phyloP scores from a whole-genome alignment of 1,140 invertebrate species.

The Drosophila pachea region DNA sequence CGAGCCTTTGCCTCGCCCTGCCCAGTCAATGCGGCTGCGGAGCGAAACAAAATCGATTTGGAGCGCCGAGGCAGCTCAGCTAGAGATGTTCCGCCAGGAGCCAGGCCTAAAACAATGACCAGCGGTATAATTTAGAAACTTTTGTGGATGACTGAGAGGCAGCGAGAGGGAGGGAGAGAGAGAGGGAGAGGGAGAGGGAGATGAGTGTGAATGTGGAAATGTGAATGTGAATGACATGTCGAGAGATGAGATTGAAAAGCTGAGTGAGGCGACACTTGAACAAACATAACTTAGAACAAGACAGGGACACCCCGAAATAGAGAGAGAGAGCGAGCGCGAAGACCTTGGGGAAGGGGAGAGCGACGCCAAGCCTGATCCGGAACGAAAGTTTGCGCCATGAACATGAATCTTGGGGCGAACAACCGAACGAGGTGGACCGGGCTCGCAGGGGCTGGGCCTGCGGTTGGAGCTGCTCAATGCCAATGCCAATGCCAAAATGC shows the following conservation, averaged over 20 bases:
- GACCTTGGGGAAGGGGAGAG: neutral
- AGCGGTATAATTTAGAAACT: slow-evolving; percentile 53
- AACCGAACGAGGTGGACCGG: no score
- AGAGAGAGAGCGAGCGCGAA: neutral
- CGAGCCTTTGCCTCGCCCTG: no score
- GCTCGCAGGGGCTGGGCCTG: no score
- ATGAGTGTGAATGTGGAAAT: neutral
- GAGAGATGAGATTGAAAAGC: slow-evolving; percentile 37
- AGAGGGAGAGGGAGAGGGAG: neutral
- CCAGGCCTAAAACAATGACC: slow-evolving; percentile 43
- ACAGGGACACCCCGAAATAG: neutral
- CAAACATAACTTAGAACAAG: slow-evolving; percentile 15
- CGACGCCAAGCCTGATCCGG: slow-evolving; percentile 14
- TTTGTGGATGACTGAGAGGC: slow-evolving; percentile 18
- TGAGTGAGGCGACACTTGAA: slow-evolving; percentile 21
- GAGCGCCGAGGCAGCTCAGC: slow-evolving; percentile 14
- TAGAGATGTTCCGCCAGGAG: slow-evolving; percentile 7
- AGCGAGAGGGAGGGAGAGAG: neutral
- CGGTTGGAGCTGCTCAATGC: neutral
- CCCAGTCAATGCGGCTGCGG: no score
- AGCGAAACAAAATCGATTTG: slow-evolving; percentile 28
- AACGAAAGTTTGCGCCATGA: slow-evolving; percentile 36
- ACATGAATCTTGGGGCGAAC: slow-evolving; percentile 8
- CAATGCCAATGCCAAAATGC: slow-evolving; percentile 20
- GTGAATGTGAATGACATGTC: slow-evolving; percentile 36